Conservation (phyloP, 1,140 invertebrate genomes). For the Pseudomyrmex sp. region DNA sequence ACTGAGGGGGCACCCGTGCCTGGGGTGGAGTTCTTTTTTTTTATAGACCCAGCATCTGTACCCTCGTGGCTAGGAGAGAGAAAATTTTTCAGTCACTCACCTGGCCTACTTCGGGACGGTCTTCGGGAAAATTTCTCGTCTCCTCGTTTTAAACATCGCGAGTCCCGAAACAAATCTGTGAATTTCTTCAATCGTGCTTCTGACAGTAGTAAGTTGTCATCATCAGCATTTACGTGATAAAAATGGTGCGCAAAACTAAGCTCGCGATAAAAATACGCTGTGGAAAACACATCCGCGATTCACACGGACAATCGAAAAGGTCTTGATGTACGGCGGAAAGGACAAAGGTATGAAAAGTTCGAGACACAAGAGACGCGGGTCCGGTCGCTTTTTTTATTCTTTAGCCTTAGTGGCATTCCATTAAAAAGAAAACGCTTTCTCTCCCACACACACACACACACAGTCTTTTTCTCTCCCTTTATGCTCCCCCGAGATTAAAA, state of each 20-base stretch:
- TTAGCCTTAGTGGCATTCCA: conserved; percentile 62
- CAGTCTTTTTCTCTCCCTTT: background rate
- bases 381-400: conserved; percentile 48
- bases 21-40: conserved; percentile 80
- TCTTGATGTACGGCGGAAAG: background rate
- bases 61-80: conserved; percentile 77
- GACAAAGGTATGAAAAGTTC: conserved; percentile 55
- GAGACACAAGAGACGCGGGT: conserved; percentile 29
- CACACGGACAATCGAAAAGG: conserved; percentile 4
- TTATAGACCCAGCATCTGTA: conserved; percentile 84
- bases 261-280: background rate
- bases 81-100: conserved; percentile 85
- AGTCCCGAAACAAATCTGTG: background rate
- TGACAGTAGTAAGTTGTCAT: background rate
- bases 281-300: background rate
- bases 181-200: background rate
- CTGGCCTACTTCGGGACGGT: conserved; percentile 81
- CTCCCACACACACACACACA: background rate
- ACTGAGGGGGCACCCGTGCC: conserved; percentile 76
- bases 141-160: conserved; percentile 14
- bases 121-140: conserved; percentile 67
- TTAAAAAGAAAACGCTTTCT: conserved; percentile 75
- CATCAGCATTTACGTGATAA: background rate
- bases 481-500: conserved; percentile 76
- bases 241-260: background rate